Conservation (phyloP, 2,888 invertebrate species). For the Oxycera nigricornis region DNA sequence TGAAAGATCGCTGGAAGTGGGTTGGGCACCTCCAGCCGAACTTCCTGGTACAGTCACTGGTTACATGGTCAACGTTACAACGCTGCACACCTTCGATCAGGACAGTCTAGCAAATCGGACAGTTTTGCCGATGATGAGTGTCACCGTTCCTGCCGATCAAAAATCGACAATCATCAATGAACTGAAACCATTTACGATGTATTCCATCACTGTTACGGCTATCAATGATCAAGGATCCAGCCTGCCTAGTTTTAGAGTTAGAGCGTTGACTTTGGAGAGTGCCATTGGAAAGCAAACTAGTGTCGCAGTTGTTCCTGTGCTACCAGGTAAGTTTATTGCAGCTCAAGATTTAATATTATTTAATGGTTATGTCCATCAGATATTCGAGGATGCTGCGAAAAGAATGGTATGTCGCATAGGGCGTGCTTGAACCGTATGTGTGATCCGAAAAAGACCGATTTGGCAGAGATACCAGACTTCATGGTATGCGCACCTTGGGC, state of each 20-base stretch:
- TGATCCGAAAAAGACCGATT: conserved; percentile 70
- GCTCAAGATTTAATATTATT: not conserved
- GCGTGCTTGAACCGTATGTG: conserved; percentile 81
- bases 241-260: conserved; percentile 75
- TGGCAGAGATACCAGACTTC: conserved; percentile 70
- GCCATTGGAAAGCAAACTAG: conserved; percentile 68
- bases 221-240: conserved; percentile 78
- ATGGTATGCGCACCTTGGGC: conserved; percentile 93
- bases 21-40: conserved; percentile 73
- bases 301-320: conserved; percentile 69
- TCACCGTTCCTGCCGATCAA: conserved; percentile 67
- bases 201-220: conserved; percentile 77
- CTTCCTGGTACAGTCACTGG: conserved; percentile 71
- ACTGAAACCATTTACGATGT: conserved; percentile 81
- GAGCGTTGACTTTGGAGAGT: conserved; percentile 75
- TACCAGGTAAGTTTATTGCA: conserved; percentile 63
- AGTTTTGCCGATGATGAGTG: conserved; percentile 58
- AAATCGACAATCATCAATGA: conserved; percentile 69
- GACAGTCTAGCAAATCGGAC: conserved; percentile 51
- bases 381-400: conserved; percentile 74
- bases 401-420: conserved; percentile 75
- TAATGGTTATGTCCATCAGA: conserved; percentile 58
- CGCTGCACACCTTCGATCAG: conserved; percentile 72
- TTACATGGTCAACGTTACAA: conserved; percentile 76
- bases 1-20: conserved; percentile 74